These are phyloP conservation scores for Gnathonemus echidnorhynchus DNA, from an alignment of 2,113 vertebrate genomes.

Conservation along the genomic window DNA sequence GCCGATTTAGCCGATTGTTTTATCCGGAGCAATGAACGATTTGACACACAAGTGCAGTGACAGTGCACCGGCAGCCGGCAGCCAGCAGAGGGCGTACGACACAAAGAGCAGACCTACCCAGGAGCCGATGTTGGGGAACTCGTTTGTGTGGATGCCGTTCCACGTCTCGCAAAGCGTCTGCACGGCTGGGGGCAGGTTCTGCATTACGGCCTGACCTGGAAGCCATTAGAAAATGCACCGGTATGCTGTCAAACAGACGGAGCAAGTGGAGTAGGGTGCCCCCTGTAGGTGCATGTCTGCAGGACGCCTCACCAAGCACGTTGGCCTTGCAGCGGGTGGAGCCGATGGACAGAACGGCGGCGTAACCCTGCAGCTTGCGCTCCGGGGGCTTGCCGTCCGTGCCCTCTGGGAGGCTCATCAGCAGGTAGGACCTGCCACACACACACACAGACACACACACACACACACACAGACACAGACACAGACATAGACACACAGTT, in stretches of 20 bases:
- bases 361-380: slow-evolving; percentile 84
- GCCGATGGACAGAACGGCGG: slow-evolving; percentile 86
- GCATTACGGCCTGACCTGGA: slow-evolving; percentile 77
- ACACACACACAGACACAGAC: neutral
- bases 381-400: slow-evolving; percentile 74
- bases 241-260: neutral
- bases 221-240: neutral
- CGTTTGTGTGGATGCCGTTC: slow-evolving; percentile 92
- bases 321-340: slow-evolving; percentile 88
- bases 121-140: slow-evolving; percentile 94
- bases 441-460: neutral
- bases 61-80: neutral
- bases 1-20: neutral
- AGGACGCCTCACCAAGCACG: slow-evolving; percentile 64
- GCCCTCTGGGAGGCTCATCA: slow-evolving; percentile 86
- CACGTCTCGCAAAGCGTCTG: slow-evolving; percentile 88
- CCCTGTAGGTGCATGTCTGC: neutral
- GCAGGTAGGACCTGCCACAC: slow-evolving; percentile 76
- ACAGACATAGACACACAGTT: neutral
- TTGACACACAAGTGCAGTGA: neutral
- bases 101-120: slow-evolving; percentile 71
- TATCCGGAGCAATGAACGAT: neutral
- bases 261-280: neutral
- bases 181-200: slow-evolving; percentile 83
- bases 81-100: neutral